These are phyloP conservation scores for Notodonta ziczac DNA, from an alignment of 2,888 invertebrate genomes.

Conservation along the genomic window DNA sequence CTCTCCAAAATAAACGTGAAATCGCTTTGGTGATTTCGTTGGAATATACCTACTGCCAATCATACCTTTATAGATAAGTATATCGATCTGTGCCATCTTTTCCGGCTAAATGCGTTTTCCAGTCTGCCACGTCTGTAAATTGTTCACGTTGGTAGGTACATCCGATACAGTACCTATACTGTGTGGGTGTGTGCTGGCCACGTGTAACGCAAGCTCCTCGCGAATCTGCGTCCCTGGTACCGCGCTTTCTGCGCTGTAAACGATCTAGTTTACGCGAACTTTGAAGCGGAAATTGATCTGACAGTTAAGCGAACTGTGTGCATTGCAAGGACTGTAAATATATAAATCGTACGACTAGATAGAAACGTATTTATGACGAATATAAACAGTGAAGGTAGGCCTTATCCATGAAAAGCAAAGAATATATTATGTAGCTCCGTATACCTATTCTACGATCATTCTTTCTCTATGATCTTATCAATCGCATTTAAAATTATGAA, in stretches of 20 bases:
- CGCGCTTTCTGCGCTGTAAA: slow-evolving; percentile 64
- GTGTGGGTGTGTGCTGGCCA: slow-evolving; percentile 60
- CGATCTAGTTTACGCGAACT: slow-evolving; percentile 71
- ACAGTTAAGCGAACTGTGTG: slow-evolving; percentile 58
- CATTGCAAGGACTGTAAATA: slow-evolving; percentile 35
- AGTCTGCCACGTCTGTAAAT: slow-evolving; percentile 67
- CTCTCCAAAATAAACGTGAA: background rate
- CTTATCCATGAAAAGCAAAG: background rate
- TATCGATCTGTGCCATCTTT: slow-evolving; percentile 69
- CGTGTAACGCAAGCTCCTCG: slow-evolving; percentile 60
- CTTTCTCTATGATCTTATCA: too few species aligned
- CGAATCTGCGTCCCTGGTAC: slow-evolving; percentile 60
- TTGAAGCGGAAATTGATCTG: slow-evolving; percentile 70
- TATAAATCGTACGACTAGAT: slow-evolving; percentile 20
- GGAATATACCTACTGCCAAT: slow-evolving; percentile 13
- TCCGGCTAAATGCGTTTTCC: slow-evolving; percentile 71
- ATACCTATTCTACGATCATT: too few species aligned
- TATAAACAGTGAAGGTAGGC: background rate
- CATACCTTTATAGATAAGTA: slow-evolving; percentile 26
- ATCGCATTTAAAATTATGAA: too few species aligned
- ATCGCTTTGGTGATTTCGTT: background rate
- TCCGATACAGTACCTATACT: slow-evolving; percentile 40
- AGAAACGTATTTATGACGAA: slow-evolving; percentile 17
- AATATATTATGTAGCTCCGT: too few species aligned
- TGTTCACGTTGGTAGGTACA: slow-evolving; percentile 34